These are phyloP conservation scores for Alectura lathami DNA, from an alignment of 2,113 vertebrate genomes.

Conservation along the genomic window DNA sequence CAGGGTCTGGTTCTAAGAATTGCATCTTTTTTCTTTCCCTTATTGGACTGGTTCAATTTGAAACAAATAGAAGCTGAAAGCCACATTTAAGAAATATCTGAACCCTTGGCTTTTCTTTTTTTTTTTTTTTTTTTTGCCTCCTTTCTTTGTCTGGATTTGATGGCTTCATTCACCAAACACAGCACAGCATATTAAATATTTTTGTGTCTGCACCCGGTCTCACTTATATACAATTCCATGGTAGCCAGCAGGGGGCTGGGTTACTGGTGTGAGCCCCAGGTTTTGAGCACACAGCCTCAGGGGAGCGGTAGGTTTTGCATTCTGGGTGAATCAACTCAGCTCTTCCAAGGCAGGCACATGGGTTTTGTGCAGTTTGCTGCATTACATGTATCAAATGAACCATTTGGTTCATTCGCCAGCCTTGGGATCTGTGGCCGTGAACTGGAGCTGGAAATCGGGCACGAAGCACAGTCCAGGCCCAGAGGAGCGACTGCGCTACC, in stretches of 20 bases:
- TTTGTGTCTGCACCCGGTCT: background rate
- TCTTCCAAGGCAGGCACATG: background rate
- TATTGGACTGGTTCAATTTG: background rate
- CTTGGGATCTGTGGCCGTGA: background rate
- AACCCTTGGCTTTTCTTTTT: background rate
- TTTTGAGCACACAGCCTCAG: background rate
- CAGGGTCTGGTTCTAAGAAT: background rate
- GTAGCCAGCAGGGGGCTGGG: background rate
- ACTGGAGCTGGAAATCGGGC: background rate
- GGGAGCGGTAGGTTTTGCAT: background rate
- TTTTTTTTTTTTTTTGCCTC: accelerated
- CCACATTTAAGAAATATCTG: background rate
- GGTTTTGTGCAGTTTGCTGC: background rate
- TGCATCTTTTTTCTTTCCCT: accelerated
- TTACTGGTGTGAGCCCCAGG: accelerated
- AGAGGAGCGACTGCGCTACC: background rate
- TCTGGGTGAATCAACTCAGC: background rate
- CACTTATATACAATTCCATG: background rate
- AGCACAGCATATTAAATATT: background rate
- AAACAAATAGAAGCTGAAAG: background rate
- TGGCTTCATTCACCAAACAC: background rate
- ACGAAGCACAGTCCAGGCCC: accelerated
- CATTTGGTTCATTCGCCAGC: no score
- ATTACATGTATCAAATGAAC: no score
- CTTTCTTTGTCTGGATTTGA: background rate